Evolutionary conservation across 2,888 invertebrate genomes (phyloP), one percentile per base, ranked within the genome.

Genomic region (Euclidia mi): DNA sequence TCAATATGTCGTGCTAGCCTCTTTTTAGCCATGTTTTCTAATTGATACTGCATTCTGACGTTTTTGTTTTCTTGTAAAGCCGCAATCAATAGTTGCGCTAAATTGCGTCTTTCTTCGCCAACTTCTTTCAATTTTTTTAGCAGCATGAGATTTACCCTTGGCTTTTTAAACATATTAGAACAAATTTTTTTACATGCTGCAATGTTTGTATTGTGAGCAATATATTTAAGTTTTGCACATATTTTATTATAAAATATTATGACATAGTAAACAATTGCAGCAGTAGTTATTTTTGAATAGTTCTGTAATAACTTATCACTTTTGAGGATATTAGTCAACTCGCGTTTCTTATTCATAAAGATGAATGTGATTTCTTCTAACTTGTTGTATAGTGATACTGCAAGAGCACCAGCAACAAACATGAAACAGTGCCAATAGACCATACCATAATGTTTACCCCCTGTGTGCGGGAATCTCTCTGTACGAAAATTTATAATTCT

Each of bases 31-130:
- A 87, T 72, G 1, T 57, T 81, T 56, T 91, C 89, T 32, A 89
- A 70, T 41, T 91, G 85, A 65, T 82, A 89, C 53, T 83, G 84
- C 73, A 81, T 78, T 75, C 82, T 81, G 18, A 91, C 82, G 56
- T 82, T 85, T 80, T 89, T 91, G 59, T 92, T 92, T 71, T 92
- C 91, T 11, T 82, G 80, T 46, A 90, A 78, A 28, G 88, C 87
- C n/a, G 86, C 71, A 31, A 88, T 70, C 20, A 92, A 65, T 10
- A 92, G 79, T 10, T 85, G 80, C 0, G 82, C 82, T 38, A 93
- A 70, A 38, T 82, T 87, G 69, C 82, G 88, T 52, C 81, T 80
- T 52, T 93, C 89, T 49, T 88, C 85, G 3, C 67, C 76, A 2
- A 89, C 64, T 60, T 90, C 85, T 69, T 81, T 81, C 48, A 92